Conservation (phyloP, 1,140 invertebrate genomes). For the Camponotus pennsylvanicus region DNA sequence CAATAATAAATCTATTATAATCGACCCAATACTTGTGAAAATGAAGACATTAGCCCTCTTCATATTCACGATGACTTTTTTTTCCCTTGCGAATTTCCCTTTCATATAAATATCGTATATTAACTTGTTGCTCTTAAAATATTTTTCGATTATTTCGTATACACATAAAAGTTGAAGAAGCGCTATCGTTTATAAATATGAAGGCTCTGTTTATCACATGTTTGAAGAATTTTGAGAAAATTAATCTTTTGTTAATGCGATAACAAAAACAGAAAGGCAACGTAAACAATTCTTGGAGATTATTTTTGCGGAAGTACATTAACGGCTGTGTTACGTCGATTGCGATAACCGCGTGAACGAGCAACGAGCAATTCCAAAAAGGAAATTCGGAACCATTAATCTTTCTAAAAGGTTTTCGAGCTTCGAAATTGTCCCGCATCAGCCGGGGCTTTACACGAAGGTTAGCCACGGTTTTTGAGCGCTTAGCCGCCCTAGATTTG, state of each 20-base stretch:
- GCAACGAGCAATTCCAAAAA: conserved; percentile 54
- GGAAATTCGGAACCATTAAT: conserved; percentile 79
- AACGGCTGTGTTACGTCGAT: conserved; percentile 48
- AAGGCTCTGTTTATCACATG: background rate
- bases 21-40: conserved; percentile 55
- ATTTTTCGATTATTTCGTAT: background rate
- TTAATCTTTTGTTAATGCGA: background rate
- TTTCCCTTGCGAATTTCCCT: conserved; percentile 16
- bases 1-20: conserved; percentile 86
- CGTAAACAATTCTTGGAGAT: background rate
- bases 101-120: conserved; percentile 41
- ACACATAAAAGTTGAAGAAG: background rate
- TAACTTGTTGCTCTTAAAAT: conserved; percentile 49
- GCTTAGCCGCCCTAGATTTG: conserved; percentile 81
- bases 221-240: background rate
- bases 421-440: conserved; percentile 73
- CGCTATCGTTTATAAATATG: background rate
- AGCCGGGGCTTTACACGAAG: conserved; percentile 80
- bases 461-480: conserved; percentile 83
- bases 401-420: conserved; percentile 79
- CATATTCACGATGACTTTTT: conserved; percentile 45
- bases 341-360: conserved; percentile 44
- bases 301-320: conserved; percentile 47
- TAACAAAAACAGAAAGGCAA: background rate
- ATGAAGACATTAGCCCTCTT: conserved; percentile 67